Percentiles rank a stretch among this genome's conserved stretches.
phyloP scores from a whole-genome alignment of 1,140 invertebrate genomes.

The Brachionus sp. region DNA sequence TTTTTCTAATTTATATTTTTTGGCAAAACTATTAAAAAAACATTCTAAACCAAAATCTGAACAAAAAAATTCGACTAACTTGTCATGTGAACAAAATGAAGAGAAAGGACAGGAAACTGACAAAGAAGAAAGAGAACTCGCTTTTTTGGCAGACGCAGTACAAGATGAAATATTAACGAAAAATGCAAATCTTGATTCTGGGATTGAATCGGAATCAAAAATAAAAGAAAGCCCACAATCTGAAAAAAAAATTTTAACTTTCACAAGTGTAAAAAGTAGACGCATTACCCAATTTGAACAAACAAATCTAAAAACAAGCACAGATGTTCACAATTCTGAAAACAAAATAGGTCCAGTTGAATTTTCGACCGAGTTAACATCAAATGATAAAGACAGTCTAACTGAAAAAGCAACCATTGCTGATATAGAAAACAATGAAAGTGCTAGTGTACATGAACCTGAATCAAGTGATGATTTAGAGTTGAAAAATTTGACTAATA shows the following conservation, averaged over 20 bases:
- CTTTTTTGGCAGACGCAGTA: too few species aligned
- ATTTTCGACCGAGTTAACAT: neutral
- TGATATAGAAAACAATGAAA: neutral
- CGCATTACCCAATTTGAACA: neutral
- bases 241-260: neutral
- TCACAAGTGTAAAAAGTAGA: neutral
- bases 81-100: neutral
- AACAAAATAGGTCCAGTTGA: neutral
- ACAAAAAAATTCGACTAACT: neutral
- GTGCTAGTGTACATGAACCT: neutral
- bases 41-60: neutral
- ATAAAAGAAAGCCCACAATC: neutral
- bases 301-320: neutral
- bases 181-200: too few species aligned
- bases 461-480: neutral
- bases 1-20: neutral
- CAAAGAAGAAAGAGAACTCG: too few species aligned
- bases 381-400: neutral
- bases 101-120: neutral
- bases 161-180: too few species aligned
- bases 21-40: neutral
- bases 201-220: neutral
- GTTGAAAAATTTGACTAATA: neutral
- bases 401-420: neutral
- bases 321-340: neutral